phyloP scores from a whole-genome alignment of 2,888 invertebrate genomes.

The Eupithecia subumbrata region DNA sequence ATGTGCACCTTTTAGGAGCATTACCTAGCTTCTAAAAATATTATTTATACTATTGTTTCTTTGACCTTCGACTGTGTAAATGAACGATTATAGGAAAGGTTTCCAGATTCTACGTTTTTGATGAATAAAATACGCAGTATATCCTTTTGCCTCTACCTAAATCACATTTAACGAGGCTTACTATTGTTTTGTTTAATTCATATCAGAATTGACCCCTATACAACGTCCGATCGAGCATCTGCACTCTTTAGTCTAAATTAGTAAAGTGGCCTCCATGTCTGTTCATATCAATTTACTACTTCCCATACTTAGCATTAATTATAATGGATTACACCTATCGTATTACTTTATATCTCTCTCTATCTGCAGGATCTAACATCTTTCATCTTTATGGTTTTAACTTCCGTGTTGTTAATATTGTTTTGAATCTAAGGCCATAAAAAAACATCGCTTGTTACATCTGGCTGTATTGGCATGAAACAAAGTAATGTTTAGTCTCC shows the following conservation, averaged over 20 bases:
- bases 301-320: slow-evolving; percentile 38
- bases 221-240: not conserved
- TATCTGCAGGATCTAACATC: not conserved
- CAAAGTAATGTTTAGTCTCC: not conserved
- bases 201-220: slow-evolving; percentile 2
- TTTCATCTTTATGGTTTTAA: not conserved
- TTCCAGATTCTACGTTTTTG: not conserved
- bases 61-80: not conserved
- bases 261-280: slow-evolving; percentile 45
- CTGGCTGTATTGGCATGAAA: not conserved
- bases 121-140: not conserved
- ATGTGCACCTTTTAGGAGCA: not conserved
- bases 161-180: not conserved
- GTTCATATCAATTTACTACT: slow-evolving; percentile 39
- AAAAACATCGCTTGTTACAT: not conserved
- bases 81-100: not conserved
- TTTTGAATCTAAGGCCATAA: slow-evolving; percentile 4
- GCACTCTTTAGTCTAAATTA: slow-evolving; percentile 42
- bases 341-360: slow-evolving; percentile 8
- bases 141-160: not conserved
- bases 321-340: slow-evolving; percentile 32
- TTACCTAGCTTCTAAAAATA: not conserved
- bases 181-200: not conserved
- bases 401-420: slow-evolving; percentile 9
- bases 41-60: not conserved